Percentiles rank a stretch among this genome's conserved stretches.
These are phyloP conservation scores for Falco cherrug DNA, from an alignment of 2,797 vertebrate species.

Conservation along the genomic window DNA sequence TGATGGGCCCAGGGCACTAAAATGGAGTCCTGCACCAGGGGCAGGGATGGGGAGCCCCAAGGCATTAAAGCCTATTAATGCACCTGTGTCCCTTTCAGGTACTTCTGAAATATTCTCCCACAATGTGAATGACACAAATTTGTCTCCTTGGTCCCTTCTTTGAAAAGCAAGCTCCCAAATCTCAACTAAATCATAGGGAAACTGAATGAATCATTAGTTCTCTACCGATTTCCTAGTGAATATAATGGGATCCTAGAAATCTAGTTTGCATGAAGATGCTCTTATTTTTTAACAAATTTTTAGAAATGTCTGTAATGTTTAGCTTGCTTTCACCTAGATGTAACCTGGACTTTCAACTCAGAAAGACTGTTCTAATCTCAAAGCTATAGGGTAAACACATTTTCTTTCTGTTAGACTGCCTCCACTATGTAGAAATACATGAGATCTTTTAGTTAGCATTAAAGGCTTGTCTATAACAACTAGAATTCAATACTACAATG, in stretches of 20 bases:
- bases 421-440: not conserved
- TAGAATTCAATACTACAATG: not conserved
- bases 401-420: not conserved
- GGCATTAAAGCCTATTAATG: not conserved
- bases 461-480: not conserved
- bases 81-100: not conserved
- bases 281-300: not conserved
- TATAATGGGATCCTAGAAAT: not conserved
- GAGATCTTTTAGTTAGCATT: not conserved
- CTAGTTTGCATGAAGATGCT: not conserved
- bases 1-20: not conserved
- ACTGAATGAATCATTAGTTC: not conserved
- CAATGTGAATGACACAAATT: not conserved
- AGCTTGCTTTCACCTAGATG: not conserved
- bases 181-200: not conserved
- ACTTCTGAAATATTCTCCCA: not conserved
- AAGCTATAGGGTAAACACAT: not conserved
- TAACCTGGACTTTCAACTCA: not conserved
- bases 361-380: not conserved
- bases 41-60: fast-evolving
- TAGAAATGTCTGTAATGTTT: not conserved
- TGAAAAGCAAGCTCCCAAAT: not conserved
- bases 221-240: not conserved
- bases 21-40: not conserved
- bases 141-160: not conserved